Conservation (phyloP, 2,113 vertebrate genomes). For the Pedetes capensis region DNA sequence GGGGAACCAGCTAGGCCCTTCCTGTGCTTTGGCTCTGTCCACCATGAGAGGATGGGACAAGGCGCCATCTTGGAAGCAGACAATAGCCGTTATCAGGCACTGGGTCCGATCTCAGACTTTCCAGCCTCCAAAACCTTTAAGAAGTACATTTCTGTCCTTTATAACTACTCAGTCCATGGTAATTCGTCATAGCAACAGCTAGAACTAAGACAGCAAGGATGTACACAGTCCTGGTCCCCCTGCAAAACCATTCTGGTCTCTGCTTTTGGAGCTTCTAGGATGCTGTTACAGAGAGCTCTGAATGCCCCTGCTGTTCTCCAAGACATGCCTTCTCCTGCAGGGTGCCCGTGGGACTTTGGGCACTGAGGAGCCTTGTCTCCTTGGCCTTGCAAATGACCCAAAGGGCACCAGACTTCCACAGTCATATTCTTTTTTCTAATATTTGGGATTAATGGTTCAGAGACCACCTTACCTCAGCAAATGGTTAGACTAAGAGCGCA, state of each 20-base stretch:
- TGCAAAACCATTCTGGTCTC: not conserved
- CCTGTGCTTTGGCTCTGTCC: not conserved
- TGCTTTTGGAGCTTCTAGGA: not conserved
- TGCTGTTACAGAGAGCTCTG: not conserved
- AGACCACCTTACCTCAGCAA: not conserved
- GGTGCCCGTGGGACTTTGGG: not conserved
- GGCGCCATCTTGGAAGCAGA: not conserved
- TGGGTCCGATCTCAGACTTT: not conserved
- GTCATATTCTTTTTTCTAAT: not conserved
- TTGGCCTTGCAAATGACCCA: not conserved
- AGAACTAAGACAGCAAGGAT: not conserved
- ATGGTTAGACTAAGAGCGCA: not conserved
- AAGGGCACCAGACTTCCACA: not conserved
- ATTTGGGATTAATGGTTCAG: not conserved
- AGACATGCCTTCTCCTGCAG: not conserved
- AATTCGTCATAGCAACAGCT: not conserved
- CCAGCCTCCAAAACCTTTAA: not conserved
- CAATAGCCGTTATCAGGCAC: not conserved
- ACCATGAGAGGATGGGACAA: not conserved
- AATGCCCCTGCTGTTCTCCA: not conserved
- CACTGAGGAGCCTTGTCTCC: not conserved
- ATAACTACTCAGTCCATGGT: not conserved
- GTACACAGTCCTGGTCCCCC: too few species aligned
- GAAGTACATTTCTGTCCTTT: not conserved
- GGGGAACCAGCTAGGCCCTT: not conserved